Base-by-base conservation (phyloP, 35 echinoderm and acorn worm genomes). In the Apostichopus japonicus region DNA sequence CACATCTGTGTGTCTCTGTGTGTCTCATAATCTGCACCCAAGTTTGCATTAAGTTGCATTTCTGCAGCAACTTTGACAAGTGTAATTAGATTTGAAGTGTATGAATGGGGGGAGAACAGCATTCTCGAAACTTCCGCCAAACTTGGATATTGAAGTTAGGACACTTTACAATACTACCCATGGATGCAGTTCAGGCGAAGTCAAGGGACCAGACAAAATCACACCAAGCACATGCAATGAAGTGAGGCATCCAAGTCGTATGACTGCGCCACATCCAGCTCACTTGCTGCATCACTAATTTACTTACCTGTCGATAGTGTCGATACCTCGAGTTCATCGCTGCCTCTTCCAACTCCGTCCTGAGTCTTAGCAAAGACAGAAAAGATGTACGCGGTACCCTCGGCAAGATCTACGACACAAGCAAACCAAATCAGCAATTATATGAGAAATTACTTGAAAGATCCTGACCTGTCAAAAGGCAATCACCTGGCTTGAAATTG, bases 381-480 rank as follows among this genome's bases (percentile, higher is more conserved):
- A 65, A 87, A 87, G 58, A 51, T 9, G 23, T 87, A 87, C 10
- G 23, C 0, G 16, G 86, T 87, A 57, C 86, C 86, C 63, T 87
- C 86, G 16, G 86, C 86, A 10, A 87, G 63, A 71, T 87, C 86
- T 87, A 57, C 8, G 51, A 51, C 23, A 27, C 58, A 1, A 87
- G 10, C 17, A 63, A 44, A 44, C 17, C 6, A 84, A 9, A 84
- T 21, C 23, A 84, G 53, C 24, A 83, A 83, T 77, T 21, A 21
- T 24, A 77, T 6, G 7, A 24, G 19, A 77, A 13, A 13, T 24
- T 10, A 16, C 19, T 21, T 24, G 19, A 72, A 13, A 72, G 13
- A 72, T 72, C 13, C 2, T 72, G 33, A 44, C 33, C 4, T 44
- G 33, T 44, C 33, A 44, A 44, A 3, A 44, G 33, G 33, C 33